Evolutionary conservation across 1,140 invertebrate genomes (phyloP), one percentile per base, ranked within the genome.

Genomic region (Drosophila athabasca): DNA sequence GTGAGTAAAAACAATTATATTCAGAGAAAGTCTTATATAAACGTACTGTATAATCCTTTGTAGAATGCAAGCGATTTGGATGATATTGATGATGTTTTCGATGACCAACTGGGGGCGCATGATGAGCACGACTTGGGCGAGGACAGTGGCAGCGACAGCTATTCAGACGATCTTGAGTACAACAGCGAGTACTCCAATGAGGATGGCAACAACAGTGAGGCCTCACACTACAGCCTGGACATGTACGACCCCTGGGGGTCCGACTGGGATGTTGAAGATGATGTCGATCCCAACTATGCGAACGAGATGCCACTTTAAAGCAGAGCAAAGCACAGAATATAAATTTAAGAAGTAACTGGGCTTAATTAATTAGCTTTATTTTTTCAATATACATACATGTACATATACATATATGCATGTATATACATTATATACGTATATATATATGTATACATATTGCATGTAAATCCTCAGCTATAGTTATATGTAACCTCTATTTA

Each of bases 51-150:
- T n/a, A 15, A 19, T 19, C 39, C n/a, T 11, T 7, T 13, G 8
- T 24, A 88, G 84, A 90, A 84, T 52, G 80, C 85, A 19, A 90
- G 81, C 57, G 84, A 89, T 52, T 24, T 80, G n/a, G 85, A 90
- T 8, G 85, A 90, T 1, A 50, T 43, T 7, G 73, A 78, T 2
- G 70, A 81, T 8, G 79, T 6, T 3, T 49, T 55, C 13, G 72
- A 79, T 2, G 76, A 59, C 2, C 62, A 69, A n/a, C 8, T 70
- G 39, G 26, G 5, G 4, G 69, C 7, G 3, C 55, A 57, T 1
- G 57, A 51, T 13, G 76, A 46, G 9, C 62, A 77, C 17, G 53
- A 60, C 6, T 22, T 57, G n/a, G 84, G 81, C 26, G 82, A 85
- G 0, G 84, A 89, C 2, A 85, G 70, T 41, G 67, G 53, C 9